These are phyloP conservation scores for Autographa pulchrina DNA, from an alignment of 2,888 invertebrate species.

Conservation along the genomic window DNA sequence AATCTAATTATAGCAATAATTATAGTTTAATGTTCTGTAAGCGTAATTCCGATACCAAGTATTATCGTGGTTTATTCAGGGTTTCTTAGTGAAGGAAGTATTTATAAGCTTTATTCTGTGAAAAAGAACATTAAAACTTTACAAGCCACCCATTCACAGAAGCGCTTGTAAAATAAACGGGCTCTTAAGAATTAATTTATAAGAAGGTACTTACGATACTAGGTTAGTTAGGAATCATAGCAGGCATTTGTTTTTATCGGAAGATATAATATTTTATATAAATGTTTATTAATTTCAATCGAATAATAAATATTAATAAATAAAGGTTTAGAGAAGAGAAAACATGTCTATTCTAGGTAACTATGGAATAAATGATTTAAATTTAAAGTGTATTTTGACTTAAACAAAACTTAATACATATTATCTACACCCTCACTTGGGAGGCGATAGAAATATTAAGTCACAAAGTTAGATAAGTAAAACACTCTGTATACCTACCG, in stretches of 20 bases:
- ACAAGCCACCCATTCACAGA: slow-evolving; percentile 16
- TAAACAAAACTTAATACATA: too few species aligned
- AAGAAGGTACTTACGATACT: slow-evolving; percentile 6
- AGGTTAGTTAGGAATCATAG: neutral
- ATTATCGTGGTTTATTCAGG: neutral
- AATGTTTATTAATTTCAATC: too few species aligned
- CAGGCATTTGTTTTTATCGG: neutral
- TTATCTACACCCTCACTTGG: too few species aligned
- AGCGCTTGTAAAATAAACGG: slow-evolving; percentile 15
- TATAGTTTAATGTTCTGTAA: neutral
- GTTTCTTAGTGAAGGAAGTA: slow-evolving; percentile 1
- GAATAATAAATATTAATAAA: too few species aligned
- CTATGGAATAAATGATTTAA: too few species aligned
- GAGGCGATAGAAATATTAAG: too few species aligned
- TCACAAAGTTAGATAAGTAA: too few species aligned
- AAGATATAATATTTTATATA: neutral
- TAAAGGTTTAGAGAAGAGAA: too few species aligned
- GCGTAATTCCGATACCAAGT: slow-evolving; percentile 2
- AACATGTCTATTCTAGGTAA: too few species aligned
- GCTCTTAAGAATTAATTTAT: neutral
- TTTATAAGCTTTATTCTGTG: slow-evolving; percentile 25
- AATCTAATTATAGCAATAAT: too few species aligned
- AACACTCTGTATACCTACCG: too few species aligned
- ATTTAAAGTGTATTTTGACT: too few species aligned
- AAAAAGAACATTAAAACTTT: slow-evolving; percentile 18